phyloP scores from a whole-genome alignment of 2,888 invertebrate genomes.

The Parnassius apollo region DNA sequence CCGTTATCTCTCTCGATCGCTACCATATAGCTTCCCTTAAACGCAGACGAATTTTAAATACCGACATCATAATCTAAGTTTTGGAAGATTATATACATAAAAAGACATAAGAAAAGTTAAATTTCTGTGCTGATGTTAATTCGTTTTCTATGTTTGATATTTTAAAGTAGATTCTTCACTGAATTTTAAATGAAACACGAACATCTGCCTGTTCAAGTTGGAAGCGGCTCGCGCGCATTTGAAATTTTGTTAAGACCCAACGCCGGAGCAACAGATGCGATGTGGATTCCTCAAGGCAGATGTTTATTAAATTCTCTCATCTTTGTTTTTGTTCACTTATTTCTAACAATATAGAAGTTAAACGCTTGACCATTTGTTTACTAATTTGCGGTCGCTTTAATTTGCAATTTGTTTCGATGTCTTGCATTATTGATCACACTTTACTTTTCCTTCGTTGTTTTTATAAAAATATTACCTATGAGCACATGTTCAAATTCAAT shows the following conservation, averaged over 20 bases:
- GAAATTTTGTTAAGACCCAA: constrained; percentile 67
- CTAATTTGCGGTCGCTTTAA: constrained; percentile 70
- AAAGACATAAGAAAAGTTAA: constrained; percentile 34
- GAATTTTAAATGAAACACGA: constrained; percentile 35
- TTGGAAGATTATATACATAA: constrained; percentile 43
- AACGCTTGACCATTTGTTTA: constrained; percentile 62
- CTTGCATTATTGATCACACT: constrained; percentile 36
- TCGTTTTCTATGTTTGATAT: constrained; percentile 35
- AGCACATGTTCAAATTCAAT: too few species aligned
- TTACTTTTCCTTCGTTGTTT: background rate
- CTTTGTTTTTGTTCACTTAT: constrained; percentile 66
- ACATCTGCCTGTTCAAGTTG: constrained; percentile 70
- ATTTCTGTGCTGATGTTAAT: constrained; percentile 27
- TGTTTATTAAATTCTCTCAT: constrained; percentile 76
- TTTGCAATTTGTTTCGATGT: constrained; percentile 57
- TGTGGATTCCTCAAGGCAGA: constrained; percentile 78
- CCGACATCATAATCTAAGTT: constrained; percentile 74
- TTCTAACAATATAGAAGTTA: constrained; percentile 66
- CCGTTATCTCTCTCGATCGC: constrained; percentile 68
- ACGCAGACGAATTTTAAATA: constrained; percentile 72
- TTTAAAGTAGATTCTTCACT: constrained; percentile 36
- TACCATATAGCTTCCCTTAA: constrained; percentile 54
- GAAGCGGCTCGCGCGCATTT: constrained; percentile 71
- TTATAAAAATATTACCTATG: too few species aligned
- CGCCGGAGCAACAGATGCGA: constrained; percentile 73